Evolutionary conservation across 1,140 invertebrate species (phyloP), one percentile per base, ranked within the genome.

Genomic region (Temnothorax curvispinosus): DNA sequence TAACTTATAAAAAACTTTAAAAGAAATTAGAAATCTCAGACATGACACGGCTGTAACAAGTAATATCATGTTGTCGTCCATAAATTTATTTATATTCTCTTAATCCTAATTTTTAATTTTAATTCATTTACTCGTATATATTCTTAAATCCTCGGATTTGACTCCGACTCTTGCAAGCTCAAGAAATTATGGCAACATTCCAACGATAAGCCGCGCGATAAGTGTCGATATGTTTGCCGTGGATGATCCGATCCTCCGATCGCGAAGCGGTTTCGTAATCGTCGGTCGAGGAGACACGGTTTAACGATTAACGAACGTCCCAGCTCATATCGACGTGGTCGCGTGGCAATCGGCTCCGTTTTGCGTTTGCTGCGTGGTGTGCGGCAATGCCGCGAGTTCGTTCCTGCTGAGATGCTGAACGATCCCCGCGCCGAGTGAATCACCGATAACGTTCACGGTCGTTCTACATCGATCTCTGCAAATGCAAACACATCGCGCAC

Each of bases 401-500:
- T 97, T 96, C 93, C 97, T 97, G 89, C 97, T 98, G 62, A 98
- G 94, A 91, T 98, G 96, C 87, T 98, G 96, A 0, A 99, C 98
- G 69, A 99, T 97, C 35, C 98, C 98, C 11, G 98, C 98, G 13
- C 98, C 98, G 56, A 98, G 96, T 21, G 98, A 97, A 93, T 99
- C 98, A 6, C 98, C 98, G 76, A 98, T 95, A 1, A 99, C 98
- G 93, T 99, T 99, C 27, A 98, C 97, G 47, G 97, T 97, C 60
- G 98, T 99, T 80, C 98, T 96, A 94, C 98, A 98, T 84, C 98
- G 97, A 94, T 98, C 98, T 87, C 98, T 99, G 94, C 8, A 96
- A 96, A 87, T 80, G 56, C 27, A 78, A 27, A 27, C 27, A 1
- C 27, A 27, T 27, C 41, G 35, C 54, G 15, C 69, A 67, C 65